Evolutionary conservation across 1,140 invertebrate species (phyloP), one percentile per base, ranked within the genome.

Genomic region (Ceratina calcarata): DNA sequence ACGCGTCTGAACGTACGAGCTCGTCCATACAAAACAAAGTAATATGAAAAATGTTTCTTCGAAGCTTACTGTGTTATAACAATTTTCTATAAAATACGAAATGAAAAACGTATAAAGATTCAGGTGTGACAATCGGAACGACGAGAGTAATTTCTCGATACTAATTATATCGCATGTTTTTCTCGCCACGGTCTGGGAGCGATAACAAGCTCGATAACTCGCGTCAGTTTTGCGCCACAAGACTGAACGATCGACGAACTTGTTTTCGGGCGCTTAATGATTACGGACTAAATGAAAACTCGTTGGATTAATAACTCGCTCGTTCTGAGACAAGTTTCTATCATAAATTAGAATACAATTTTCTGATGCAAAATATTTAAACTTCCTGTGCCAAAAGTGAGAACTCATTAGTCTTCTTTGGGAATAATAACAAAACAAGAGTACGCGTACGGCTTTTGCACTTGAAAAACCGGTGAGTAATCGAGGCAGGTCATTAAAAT

Each of bases 91-190:
- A 45, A 7, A 7, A 45, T 2, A 10, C 37, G 37, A 45, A 45
- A 45, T 6, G 37, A 1, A 10, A 45, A 45, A 7, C 37, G 37
- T 10, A 16, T 0, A n/a, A 3, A 24, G 16, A 27, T 22, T 74
- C 74, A 82, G 74, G 82, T 82, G 69, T 24, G 68, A 78, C 65
- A 57, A 27, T 27, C 64, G 16, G 8, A 53, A n/a, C n/a, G 1
- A 58, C 70, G 15, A 20, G 55, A 58, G 67, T 67, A 57, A 80
- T 83, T 81, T 81, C 75, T 83, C 68, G 32, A 15, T 20, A 51
- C 12, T 6, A 69, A 1, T 20, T 70, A 84, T 84, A 74, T 70
- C 82, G 37, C 49, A 78, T 81, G 71, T 84, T 80, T 75, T 80
- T 53, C 79, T 74, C 57, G 49, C 8, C 16, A 15, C 27, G 13